Percentiles rank a stretch among this genome's conserved stretches.
Evolutionary conservation across 2,113 vertebrate species (phyloP).

Genomic region (Pedetes capensis): DNA sequence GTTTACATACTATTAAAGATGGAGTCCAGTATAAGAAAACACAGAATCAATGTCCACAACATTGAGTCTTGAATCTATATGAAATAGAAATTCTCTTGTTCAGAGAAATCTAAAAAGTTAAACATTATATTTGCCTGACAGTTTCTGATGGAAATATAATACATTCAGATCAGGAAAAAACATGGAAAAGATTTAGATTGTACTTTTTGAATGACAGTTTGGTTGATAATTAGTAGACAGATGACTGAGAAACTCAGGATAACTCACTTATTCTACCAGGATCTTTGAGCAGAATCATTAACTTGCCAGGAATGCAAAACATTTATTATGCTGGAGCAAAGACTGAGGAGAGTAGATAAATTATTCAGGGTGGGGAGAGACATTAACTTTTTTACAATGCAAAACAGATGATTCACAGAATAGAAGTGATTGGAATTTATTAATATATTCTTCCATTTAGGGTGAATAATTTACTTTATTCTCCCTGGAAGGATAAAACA

Average conservation of each 20-base stretch:
- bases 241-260: constrained; percentile 31
- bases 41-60: background rate
- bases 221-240: constrained; percentile 41
- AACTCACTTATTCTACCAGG: constrained; percentile 27
- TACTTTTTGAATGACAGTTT: constrained; percentile 12
- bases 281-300: constrained; percentile 36
- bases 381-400: constrained; percentile 55
- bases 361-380: constrained; percentile 57
- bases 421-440: constrained; percentile 63
- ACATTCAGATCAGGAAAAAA: background rate
- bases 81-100: background rate
- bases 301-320: constrained; percentile 32
- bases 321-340: constrained; percentile 50
- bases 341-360: constrained; percentile 53
- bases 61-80: background rate
- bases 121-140: background rate
- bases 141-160: background rate
- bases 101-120: background rate
- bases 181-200: background rate
- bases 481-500: constrained; percentile 19
- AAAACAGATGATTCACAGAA: constrained; percentile 62
- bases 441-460: constrained; percentile 57
- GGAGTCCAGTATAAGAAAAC: background rate
- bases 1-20: background rate
- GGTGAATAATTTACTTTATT: constrained; percentile 61